A percentile compares a stretch with the other conserved stretches of the same genome.
phyloP scores from a whole-genome alignment of 2,113 vertebrate species.

The Thymallus thymallus region DNA sequence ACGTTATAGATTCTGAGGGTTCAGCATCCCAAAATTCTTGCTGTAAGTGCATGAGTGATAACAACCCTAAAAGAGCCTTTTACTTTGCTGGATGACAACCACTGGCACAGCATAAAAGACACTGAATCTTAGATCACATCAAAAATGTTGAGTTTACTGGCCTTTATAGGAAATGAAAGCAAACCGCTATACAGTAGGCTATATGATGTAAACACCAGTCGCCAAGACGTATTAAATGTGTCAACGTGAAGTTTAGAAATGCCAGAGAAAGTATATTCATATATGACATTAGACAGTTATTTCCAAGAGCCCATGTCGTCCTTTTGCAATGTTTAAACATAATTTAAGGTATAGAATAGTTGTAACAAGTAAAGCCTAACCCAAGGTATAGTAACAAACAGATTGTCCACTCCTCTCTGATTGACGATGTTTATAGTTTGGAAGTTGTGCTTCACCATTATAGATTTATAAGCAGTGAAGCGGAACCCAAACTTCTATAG shows the following conservation, averaged over 20 bases:
- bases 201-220: neutral
- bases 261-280: too few species aligned
- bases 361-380: too few species aligned
- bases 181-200: constrained; percentile 31
- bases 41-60: neutral
- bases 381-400: too few species aligned
- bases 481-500: neutral
- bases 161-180: constrained; percentile 33
- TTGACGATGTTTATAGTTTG: neutral
- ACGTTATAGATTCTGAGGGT: too few species aligned
- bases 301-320: too few species aligned
- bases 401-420: too few species aligned
- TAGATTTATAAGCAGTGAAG: neutral
- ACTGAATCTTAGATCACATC: neutral
- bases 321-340: too few species aligned
- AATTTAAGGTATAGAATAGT: too few species aligned
- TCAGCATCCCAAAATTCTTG: neutral
- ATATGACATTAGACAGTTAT: too few species aligned
- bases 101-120: constrained; percentile 21
- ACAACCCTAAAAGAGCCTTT: neutral
- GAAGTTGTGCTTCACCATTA: neutral
- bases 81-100: constrained; percentile 21
- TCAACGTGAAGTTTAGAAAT: too few species aligned
- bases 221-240: neutral
- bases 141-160: constrained; percentile 6